Evolutionary conservation across 2,113 vertebrate genomes (phyloP), one percentile per base, ranked within the genome.

Genomic region (Zosterops lateralis): DNA sequence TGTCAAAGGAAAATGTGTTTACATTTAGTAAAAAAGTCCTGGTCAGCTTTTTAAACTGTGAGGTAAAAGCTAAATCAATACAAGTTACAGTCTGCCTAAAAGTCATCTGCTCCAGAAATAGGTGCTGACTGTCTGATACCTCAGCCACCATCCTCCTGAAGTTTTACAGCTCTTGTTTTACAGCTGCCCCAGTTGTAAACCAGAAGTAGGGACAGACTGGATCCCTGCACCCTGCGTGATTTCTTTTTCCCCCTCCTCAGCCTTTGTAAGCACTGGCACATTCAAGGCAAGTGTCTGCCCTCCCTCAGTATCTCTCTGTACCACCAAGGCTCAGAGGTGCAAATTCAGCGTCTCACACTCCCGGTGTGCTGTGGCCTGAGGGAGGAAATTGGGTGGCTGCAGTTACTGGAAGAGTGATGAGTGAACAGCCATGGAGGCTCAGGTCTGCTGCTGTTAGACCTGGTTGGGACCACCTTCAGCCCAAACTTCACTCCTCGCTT

Each of bases 261-360:
- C 48, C 72, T 86, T 47, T 31, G 51, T 28, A 18, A 74, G 40
- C 22, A 1, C 60, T 17, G 29, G 54, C 58, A 36, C 36, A 3
- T 48, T 21, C n/a, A 7, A 42, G 67, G 67, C 32, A 44, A 38
- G 56, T 24, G 48, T 38, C 85, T 81, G 79, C 76, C 85, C n/a
- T 44, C 60, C 6, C 72, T 56, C 77, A 64, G 68, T 68, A 6
- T 18, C 61, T 25, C 61, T 7, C 31, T 54, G 62, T 78, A 73
- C 93, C 83, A 90, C 79, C 72, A 9, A 21, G 65, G 58, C 83
- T 90, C 82, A 75, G 94, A 95, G 0, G 84, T 94, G 91, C 61
- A 68, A 96, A 96, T 96, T 65, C 66, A 17, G 84, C 8, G 70
- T 91, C 92, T 96, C 70, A 76, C 95, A 96, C 96, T 40, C 94